Evolutionary conservation across 2,797 vertebrate genomes (phyloP).

Genomic region (Cossypha caffra): DNA sequence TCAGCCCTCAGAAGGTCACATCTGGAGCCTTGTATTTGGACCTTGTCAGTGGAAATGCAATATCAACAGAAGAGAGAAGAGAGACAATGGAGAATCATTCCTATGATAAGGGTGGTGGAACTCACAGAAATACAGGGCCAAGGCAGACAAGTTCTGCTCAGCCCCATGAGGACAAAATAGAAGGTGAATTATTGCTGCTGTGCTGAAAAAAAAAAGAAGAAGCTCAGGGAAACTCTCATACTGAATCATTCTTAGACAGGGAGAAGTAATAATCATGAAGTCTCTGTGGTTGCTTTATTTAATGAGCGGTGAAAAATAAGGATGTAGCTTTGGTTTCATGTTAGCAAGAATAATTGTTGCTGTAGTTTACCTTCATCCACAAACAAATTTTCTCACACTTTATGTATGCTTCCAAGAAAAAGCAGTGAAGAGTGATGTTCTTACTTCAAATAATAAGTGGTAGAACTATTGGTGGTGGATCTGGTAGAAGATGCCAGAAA

Average conservation of each 20-base stretch:
- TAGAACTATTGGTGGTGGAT: not conserved
- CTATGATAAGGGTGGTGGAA: not conserved
- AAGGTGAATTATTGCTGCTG: not conserved
- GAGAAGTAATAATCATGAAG: not conserved
- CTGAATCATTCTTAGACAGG: not conserved
- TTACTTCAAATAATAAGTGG: not conserved
- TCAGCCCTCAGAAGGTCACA: not conserved
- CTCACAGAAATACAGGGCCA: not conserved
- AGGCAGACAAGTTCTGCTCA: not conserved
- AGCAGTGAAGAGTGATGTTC: not conserved
- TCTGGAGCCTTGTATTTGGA: not conserved
- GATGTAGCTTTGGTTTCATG: not conserved
- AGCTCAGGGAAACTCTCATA: not conserved
- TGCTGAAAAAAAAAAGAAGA: not conserved
- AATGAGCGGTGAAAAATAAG: not conserved
- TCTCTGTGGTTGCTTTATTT: not conserved
- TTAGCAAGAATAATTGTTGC: not conserved
- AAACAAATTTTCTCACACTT: rapidly evolving
- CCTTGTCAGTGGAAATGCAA: not conserved
- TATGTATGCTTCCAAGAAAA: not conserved
- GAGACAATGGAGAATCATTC: not conserved
- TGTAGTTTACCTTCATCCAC: not conserved
- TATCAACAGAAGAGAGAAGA: not conserved
- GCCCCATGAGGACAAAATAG: not conserved
- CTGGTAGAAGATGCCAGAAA: not conserved